Base-by-base conservation (phyloP, 2,888 invertebrate genomes). In the Sarcophaga caerulescens region DNA sequence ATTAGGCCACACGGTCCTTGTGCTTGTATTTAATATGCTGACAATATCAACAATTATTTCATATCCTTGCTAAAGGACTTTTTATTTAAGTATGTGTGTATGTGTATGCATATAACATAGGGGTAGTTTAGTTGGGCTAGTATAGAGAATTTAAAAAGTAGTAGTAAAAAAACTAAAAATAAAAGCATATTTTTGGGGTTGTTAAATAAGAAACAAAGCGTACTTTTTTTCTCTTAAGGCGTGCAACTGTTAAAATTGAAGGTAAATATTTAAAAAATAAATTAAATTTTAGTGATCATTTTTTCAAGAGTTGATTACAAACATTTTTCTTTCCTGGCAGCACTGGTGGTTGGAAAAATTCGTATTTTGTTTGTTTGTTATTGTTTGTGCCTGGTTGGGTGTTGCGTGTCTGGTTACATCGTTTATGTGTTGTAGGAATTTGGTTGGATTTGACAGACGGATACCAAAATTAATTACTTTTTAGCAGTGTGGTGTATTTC, bases 1-100 rank as follows among this genome's bases (percentile, higher is more conserved):
- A 93, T 93, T 93, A 93, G 93, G 93, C 93, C 93, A 93, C 93
- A 93, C 92, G 92, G 93, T 92, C 93, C 17, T 47, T 71, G 70
- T 68, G 17, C 6, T 23, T 25, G 14, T 12, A 3, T 0, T 17
- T 52, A 78, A 23, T 21, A 66, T 25, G 8, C 47, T 62, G 11
- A 52, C 12, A 25, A 71, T 81, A 62, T 71, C 45, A 79, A 25
- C 14, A 2, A 12, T 59, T 12, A 6, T n/a, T 59, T 65, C 3
- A 63, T 52, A 25, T 78, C 81, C 81, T 85, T 79, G 44, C 17
- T 8, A 52, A 65, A 70, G 47, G 47, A 75, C 57, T 47, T 62
- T 35, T 17, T 62, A 4, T 6, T 63, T 66, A 17, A 59, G 17
- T 11, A 25, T 52, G 25, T 75, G 8, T 17, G 44, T 19, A 65